Conservation (phyloP, 2,888 invertebrate species). For the Blomia tropicalis region DNA sequence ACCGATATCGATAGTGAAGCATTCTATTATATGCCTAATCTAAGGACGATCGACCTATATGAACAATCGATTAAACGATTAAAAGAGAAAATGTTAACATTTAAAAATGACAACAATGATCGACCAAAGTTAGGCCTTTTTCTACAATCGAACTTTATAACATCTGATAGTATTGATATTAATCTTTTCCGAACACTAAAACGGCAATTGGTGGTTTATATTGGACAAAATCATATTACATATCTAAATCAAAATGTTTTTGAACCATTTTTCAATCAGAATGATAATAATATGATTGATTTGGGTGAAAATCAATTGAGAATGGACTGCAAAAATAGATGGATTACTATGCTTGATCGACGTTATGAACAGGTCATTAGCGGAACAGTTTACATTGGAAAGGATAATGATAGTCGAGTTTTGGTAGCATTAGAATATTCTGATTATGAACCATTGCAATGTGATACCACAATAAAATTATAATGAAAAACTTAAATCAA, state of each 20-base stretch:
- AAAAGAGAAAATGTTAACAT: background rate
- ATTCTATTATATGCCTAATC: background rate
- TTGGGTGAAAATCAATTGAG: background rate
- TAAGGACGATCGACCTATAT: background rate
- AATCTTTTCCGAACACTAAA: background rate
- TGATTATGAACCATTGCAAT: background rate
- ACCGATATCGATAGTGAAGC: background rate
- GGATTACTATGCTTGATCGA: background rate
- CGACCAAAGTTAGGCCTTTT: background rate
- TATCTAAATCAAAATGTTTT: background rate
- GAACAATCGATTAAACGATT: background rate
- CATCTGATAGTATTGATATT: background rate
- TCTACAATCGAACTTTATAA: background rate
- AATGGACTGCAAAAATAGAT: background rate
- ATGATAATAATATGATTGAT: background rate
- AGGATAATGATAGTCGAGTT: background rate
- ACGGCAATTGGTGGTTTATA: background rate
- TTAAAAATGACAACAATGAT: background rate
- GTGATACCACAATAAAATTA: background rate
- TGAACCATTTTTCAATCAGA: background rate
- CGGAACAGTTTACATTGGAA: background rate
- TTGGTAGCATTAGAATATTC: background rate
- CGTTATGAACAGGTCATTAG: background rate
- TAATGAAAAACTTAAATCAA: no score
- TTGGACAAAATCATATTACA: background rate